These are phyloP conservation scores for Chloroceryle inda DNA, from an alignment of 2,797 vertebrate genomes.

Conservation along the genomic window DNA sequence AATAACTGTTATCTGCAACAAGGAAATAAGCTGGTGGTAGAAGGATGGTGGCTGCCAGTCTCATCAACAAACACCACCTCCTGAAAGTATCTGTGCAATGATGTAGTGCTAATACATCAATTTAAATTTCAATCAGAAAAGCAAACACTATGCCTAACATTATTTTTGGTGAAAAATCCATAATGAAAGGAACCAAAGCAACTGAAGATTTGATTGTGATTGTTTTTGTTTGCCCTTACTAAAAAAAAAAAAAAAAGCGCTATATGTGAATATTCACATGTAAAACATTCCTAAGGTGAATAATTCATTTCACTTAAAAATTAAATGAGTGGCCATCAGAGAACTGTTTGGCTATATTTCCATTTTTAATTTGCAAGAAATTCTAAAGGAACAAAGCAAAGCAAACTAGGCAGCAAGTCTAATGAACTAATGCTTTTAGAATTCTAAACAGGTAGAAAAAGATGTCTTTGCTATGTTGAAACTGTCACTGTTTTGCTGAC, in stretches of 20 bases:
- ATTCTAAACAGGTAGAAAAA: neutral
- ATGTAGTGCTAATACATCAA: neutral
- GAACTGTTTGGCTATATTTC: neutral
- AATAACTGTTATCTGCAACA: neutral
- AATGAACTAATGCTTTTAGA: neutral
- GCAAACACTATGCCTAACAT: neutral
- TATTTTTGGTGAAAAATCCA: neutral
- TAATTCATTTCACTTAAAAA: neutral
- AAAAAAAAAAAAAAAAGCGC: too few species aligned
- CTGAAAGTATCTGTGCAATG: neutral
- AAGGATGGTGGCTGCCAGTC: neutral
- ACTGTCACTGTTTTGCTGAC: neutral
- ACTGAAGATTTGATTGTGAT: neutral
- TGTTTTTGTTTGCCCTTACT: neutral
- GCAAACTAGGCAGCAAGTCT: neutral
- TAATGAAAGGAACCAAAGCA: neutral
- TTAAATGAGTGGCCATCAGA: neutral
- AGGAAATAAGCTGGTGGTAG: neutral
- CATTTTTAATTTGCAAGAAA: constrained; percentile 1
- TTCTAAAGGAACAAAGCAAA: neutral
- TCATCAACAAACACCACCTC: neutral
- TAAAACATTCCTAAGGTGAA: neutral
- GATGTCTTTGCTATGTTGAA: neutral
- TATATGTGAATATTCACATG: neutral
- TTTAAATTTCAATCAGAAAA: neutral